These are phyloP conservation scores for Danio jaintianensis DNA, from an alignment of 2,797 vertebrate species.

Conservation along the genomic window DNA sequence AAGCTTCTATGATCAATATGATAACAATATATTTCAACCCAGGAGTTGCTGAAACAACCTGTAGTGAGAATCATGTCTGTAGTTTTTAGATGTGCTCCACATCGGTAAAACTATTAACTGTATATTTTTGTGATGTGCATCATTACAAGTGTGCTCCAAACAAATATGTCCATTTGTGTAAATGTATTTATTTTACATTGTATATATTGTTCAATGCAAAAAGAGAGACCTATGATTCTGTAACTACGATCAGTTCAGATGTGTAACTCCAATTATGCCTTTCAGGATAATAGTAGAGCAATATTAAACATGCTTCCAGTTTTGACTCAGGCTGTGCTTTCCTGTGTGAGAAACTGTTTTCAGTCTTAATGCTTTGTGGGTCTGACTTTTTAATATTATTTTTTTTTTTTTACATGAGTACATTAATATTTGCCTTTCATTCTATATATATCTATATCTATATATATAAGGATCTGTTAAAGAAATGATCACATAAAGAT, in stretches of 20 bases:
- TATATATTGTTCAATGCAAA: slow-evolving; percentile 99
- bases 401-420: too few species aligned
- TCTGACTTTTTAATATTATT: too few species aligned
- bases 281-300: slow-evolving; percentile 99
- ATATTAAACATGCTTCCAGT: slow-evolving; percentile 99
- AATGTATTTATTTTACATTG: slow-evolving; percentile 99
- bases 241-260: slow-evolving; percentile 99
- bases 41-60: slow-evolving; percentile 92
- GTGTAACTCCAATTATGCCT: slow-evolving; percentile 99
- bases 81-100: slow-evolving; percentile 99
- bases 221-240: slow-evolving; percentile 99
- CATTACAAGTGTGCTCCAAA: slow-evolving; percentile 98
- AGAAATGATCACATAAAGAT: too few species aligned
- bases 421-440: too few species aligned
- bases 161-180: slow-evolving; percentile 99
- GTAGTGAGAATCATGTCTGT: slow-evolving; percentile 97
- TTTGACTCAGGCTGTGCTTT: slow-evolving; percentile 84
- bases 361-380: slow-evolving; percentile 53
- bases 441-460: too few species aligned
- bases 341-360: slow-evolving; percentile 46
- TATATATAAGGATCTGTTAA: too few species aligned
- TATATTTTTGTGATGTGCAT: slow-evolving; percentile 99
- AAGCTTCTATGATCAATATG: slow-evolving; percentile 72
- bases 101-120: slow-evolving; percentile 99
- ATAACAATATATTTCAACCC: slow-evolving; percentile 76